A percentile compares a stretch with the other conserved stretches of the same genome.
Conservation (phyloP, 1,140 invertebrate genomes). For the Babylonia areolata region DNA sequence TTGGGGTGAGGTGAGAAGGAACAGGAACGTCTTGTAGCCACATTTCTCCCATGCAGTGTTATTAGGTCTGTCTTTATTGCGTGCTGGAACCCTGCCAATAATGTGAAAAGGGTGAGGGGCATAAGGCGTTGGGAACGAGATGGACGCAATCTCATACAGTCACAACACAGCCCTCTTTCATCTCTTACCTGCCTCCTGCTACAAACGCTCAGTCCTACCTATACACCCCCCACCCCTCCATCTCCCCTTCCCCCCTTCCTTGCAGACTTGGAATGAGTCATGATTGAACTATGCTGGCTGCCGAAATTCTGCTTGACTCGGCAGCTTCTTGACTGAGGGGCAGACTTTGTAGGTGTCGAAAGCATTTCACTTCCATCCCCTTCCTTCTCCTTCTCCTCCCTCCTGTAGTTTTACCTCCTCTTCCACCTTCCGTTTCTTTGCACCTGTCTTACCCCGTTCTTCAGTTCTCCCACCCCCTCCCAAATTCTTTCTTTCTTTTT, state of each 20-base stretch:
- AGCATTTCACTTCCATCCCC: not conserved
- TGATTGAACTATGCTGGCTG: constrained; percentile 20
- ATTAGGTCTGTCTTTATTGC: no score
- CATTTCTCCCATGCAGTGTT: no score
- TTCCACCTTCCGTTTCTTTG: not conserved
- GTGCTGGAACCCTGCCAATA: no score
- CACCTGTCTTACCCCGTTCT: not conserved
- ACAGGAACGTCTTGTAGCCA: no score
- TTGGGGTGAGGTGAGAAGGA: not conserved
- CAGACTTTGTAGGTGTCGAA: not conserved
- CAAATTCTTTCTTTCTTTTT: not conserved
- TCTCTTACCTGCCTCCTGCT: not conserved
- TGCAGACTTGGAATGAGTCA: constrained; percentile 28
- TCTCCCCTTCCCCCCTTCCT: not conserved
- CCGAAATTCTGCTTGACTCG: not conserved
- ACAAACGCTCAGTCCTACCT: not conserved
- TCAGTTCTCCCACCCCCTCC: not conserved
- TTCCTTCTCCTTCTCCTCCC: not conserved
- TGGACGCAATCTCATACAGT: not conserved
- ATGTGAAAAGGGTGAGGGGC: not conserved
- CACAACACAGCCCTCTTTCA: not conserved
- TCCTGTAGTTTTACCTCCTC: not conserved
- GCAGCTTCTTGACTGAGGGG: not conserved
- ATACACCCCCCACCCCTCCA: not conserved
- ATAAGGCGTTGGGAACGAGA: not conserved